A percentile compares a stretch with the other conserved stretches of the same genome.
Evolutionary conservation across 2,113 vertebrate genomes (phyloP).

Genomic region (Lepus americanus): DNA sequence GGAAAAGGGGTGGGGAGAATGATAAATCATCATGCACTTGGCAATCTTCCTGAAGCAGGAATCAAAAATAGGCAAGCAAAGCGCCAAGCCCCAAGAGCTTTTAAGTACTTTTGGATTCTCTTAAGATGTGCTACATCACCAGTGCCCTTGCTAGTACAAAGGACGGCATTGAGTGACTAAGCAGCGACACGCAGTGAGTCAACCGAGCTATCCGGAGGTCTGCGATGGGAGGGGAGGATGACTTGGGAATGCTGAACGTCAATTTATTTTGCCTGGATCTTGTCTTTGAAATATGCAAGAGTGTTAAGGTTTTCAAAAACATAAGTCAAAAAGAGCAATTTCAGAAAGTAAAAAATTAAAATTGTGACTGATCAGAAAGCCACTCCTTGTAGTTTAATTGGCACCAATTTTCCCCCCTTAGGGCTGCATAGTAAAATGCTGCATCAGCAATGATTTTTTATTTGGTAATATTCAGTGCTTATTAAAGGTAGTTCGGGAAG

Average conservation of each 20-base stretch:
- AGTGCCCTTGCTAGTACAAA: background rate
- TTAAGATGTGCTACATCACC: background rate
- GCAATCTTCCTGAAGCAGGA: background rate
- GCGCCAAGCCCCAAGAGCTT: background rate
- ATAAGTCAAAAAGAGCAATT: constrained; percentile 30
- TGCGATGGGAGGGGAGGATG: background rate
- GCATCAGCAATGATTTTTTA: background rate
- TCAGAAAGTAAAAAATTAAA: constrained; percentile 18
- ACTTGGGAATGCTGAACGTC: constrained; percentile 3
- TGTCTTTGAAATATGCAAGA: background rate
- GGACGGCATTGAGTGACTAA: background rate
- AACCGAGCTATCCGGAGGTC: background rate
- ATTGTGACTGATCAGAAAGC: background rate
- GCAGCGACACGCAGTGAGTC: background rate
- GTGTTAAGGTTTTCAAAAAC: constrained; percentile 15
- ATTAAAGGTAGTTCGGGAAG: background rate
- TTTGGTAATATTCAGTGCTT: background rate
- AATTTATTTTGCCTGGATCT: background rate
- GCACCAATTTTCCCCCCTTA: background rate
- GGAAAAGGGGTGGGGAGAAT: background rate
- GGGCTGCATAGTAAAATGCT: background rate
- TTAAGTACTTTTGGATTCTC: background rate
- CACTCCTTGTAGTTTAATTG: background rate
- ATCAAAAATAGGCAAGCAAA: constrained; percentile 40
- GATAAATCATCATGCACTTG: background rate